phyloP scores from a whole-genome alignment of 2,888 invertebrate genomes.

The Parthenolecanium corni region DNA sequence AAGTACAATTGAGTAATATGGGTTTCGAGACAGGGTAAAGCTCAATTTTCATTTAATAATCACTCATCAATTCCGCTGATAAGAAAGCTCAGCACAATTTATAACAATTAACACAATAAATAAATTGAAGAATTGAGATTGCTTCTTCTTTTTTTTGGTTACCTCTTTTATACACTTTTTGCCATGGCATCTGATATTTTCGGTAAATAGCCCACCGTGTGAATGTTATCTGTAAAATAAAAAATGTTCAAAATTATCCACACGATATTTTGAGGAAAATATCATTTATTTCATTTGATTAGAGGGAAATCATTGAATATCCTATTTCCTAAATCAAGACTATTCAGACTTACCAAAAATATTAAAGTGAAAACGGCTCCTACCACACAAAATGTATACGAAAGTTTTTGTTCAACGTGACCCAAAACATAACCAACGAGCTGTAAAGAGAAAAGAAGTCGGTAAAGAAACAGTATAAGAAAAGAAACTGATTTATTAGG shows the following conservation, averaged over 20 bases:
- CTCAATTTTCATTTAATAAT: no score
- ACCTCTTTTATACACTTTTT: slow-evolving; percentile 50
- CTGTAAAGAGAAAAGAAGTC: slow-evolving; percentile 37
- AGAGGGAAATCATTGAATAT: no score
- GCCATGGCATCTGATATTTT: slow-evolving; percentile 78
- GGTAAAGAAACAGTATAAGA: background rate
- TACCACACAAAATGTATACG: slow-evolving; percentile 84
- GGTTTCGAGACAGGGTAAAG: no score
- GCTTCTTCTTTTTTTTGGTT: slow-evolving; percentile 31
- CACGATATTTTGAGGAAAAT: no score
- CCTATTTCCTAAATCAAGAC: no score
- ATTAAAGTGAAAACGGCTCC: slow-evolving; percentile 83
- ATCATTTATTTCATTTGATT: no score
- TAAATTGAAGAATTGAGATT: no score
- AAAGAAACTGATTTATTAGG: background rate
- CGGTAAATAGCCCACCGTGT: slow-evolving; percentile 97
- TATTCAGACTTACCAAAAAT: slow-evolving; percentile 52
- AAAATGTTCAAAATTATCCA: no score
- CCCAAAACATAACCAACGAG: slow-evolving; percentile 83
- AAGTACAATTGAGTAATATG: no score
- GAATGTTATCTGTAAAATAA: slow-evolving; percentile 63
- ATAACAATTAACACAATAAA: no score
- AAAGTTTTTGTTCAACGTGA: slow-evolving; percentile 87
- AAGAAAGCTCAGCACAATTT: no score
- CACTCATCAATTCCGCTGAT: no score